Percentiles rank a stretch among this genome's conserved stretches.
Evolutionary conservation across 2,797 vertebrate genomes (phyloP).

Genomic region (Coregonus suidteri): DNA sequence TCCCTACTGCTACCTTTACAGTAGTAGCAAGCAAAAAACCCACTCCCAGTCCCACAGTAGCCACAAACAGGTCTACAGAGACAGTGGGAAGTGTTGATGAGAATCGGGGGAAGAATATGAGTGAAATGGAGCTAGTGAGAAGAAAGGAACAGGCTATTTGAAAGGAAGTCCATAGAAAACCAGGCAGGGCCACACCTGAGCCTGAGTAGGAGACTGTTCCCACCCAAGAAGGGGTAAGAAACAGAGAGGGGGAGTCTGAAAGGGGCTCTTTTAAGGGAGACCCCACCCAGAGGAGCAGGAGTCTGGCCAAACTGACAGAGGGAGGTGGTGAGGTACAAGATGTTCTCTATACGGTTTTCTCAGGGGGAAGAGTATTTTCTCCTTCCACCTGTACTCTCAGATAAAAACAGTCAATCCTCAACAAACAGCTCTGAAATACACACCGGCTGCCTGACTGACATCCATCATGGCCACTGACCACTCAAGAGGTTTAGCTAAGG

Average conservation of each 20-base stretch:
- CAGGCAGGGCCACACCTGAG: no score
- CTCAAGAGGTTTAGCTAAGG: background rate
- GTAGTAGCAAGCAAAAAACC: no score
- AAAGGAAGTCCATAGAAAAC: no score
- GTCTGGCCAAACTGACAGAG: background rate
- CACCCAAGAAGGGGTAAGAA: no score
- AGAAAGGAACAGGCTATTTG: background rate
- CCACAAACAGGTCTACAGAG: background rate
- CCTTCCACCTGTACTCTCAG: background rate
- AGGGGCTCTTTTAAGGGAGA: conserved; percentile 53
- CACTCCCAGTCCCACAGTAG: no score
- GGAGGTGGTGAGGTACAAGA: conserved; percentile 3
- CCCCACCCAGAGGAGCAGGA: conserved; percentile 16
- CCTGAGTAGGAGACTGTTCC: background rate
- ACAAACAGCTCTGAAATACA: background rate
- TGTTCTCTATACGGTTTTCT: background rate
- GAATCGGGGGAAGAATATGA: no score
- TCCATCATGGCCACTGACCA: background rate
- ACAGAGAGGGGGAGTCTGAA: conserved; percentile 26
- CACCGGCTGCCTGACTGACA: background rate
- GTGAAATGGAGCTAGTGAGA: background rate
- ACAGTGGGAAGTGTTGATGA: conserved; percentile 8
- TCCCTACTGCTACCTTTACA: no score
- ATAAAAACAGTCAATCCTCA: background rate
- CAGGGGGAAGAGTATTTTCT: conserved; percentile 28